Percentiles rank a stretch among this genome's conserved stretches.
phyloP scores from a whole-genome alignment of 2,888 invertebrate species.

The Heliconius sara region DNA sequence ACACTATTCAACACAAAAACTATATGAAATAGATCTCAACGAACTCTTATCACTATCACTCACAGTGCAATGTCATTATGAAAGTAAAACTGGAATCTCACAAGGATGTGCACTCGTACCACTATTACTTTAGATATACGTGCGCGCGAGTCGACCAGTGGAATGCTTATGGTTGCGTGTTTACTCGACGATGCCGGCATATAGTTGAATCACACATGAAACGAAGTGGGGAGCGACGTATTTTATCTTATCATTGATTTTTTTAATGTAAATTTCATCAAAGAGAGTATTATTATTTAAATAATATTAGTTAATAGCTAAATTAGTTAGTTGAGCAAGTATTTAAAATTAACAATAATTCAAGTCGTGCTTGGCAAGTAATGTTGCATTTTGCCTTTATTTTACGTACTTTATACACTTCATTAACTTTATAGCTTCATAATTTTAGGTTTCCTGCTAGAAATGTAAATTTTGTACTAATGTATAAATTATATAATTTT shows the following conservation, averaged over 20 bases:
- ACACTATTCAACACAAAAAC: slow-evolving; percentile 48
- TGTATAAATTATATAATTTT: not conserved
- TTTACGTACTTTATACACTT: not conserved
- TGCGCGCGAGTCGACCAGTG: slow-evolving; percentile 66
- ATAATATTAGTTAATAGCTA: not conserved
- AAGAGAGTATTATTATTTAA: not conserved
- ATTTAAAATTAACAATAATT: not conserved
- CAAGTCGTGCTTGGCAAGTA: not conserved
- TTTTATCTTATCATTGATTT: slow-evolving; percentile 46
- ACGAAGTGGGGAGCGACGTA: slow-evolving; percentile 50
- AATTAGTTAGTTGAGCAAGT: not conserved
- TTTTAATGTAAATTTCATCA: slow-evolving; percentile 10
- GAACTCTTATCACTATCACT: slow-evolving; percentile 61
- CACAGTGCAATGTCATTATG: slow-evolving; percentile 56
- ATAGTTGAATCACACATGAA: slow-evolving; percentile 54
- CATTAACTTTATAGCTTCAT: not conserved
- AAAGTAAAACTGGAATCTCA: slow-evolving; percentile 52
- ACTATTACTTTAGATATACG: slow-evolving; percentile 52
- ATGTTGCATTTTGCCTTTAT: not conserved
- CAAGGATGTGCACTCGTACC: slow-evolving; percentile 51
- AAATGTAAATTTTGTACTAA: not conserved
- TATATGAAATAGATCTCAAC: slow-evolving; percentile 56
- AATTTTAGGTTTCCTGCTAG: not conserved
- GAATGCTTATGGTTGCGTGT: slow-evolving; percentile 58
- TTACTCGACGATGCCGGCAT: slow-evolving; percentile 44